Conservation (phyloP, 2,797 vertebrate genomes). For the Brachyalestes nurse region DNA sequence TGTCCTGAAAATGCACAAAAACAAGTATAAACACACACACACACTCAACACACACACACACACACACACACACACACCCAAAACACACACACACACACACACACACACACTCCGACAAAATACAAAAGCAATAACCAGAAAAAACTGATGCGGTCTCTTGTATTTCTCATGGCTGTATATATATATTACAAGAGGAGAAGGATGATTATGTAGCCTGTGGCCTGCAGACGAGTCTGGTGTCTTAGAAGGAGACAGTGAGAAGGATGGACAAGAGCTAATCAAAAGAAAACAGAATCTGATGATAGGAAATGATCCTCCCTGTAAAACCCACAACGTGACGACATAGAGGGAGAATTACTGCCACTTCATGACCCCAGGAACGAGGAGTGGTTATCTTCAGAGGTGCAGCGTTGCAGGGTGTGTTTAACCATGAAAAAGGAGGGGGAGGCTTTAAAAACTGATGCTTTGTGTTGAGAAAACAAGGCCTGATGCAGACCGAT, state of each 20-base stretch:
- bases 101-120: too few species aligned
- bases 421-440: background rate
- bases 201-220: background rate
- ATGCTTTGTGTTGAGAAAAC: background rate
- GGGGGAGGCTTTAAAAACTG: background rate
- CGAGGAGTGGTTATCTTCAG: background rate
- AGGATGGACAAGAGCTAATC: constrained; percentile 19
- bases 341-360: constrained; percentile 26
- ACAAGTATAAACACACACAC: background rate
- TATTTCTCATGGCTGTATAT: background rate
- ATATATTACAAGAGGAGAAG: background rate
- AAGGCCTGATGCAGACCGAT: background rate
- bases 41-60: background rate
- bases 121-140: too few species aligned
- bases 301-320: constrained; percentile 36
- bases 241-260: background rate
- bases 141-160: too few species aligned
- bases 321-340: constrained; percentile 15
- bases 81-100: background rate
- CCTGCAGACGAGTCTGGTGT: background rate
- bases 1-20: background rate
- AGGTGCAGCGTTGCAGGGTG: background rate
- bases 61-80: too few species aligned
- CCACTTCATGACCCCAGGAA: constrained; percentile 10
- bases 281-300: constrained; percentile 27